A percentile compares a stretch with the other conserved stretches of the same genome.
These are phyloP conservation scores for Poeciliopsis occidentalis DNA, from an alignment of 2,113 vertebrate genomes.

Conservation along the genomic window DNA sequence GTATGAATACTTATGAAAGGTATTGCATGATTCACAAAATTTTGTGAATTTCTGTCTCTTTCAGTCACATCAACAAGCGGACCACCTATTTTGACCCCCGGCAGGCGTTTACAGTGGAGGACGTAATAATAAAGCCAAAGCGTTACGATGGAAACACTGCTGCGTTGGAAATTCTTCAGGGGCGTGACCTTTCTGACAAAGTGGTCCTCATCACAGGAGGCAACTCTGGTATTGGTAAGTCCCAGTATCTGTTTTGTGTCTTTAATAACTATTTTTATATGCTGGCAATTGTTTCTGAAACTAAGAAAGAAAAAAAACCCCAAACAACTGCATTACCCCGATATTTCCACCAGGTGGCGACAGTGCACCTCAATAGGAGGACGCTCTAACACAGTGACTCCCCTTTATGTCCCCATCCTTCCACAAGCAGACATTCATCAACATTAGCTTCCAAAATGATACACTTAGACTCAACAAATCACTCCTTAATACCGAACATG, in stretches of 20 bases:
- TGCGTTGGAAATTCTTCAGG: conserved; percentile 94
- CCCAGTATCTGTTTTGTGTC: background rate
- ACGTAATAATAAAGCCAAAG: conserved; percentile 87
- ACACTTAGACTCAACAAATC: conserved; percentile 77
- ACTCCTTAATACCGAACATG: conserved; percentile 73
- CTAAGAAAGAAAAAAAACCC: no score
- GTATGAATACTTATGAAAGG: background rate
- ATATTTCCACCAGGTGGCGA: conserved; percentile 68
- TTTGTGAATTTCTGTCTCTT: conserved; percentile 31
- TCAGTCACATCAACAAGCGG: conserved; percentile 96
- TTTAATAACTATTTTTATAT: background rate
- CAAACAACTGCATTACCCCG: conserved; percentile 22
- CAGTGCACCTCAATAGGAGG: conserved; percentile 13
- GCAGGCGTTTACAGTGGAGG: conserved; percentile 96
- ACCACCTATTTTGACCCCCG: conserved; percentile 95
- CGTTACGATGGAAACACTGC: conserved; percentile 91
- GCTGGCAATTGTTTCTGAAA: background rate
- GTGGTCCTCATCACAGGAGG: conserved; percentile 90
- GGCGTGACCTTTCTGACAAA: conserved; percentile 88
- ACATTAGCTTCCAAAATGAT: conserved; percentile 75
- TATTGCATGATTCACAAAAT: background rate
- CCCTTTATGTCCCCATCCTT: conserved; percentile 28
- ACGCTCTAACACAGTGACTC: background rate
- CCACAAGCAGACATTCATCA: conserved; percentile 70
- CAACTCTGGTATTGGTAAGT: conserved; percentile 94